A percentile compares a stretch with the other conserved stretches of the same genome.
These are phyloP conservation scores for Ptilodon capucinus DNA, from an alignment of 2,888 invertebrate species.

Conservation along the genomic window DNA sequence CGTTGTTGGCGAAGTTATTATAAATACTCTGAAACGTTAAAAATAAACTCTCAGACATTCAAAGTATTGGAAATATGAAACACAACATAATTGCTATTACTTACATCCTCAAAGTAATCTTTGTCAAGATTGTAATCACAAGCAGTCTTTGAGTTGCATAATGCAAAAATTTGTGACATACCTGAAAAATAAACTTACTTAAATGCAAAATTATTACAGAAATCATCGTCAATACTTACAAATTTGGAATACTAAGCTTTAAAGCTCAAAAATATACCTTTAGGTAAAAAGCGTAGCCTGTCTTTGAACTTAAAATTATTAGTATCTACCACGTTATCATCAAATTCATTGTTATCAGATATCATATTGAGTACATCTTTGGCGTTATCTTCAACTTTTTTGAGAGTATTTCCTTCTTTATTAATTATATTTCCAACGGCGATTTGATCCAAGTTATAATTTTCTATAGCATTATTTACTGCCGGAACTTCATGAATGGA, in stretches of 20 bases:
- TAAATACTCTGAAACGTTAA: slow-evolving; percentile 57
- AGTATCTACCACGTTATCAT: slow-evolving; percentile 3
- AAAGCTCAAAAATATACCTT: slow-evolving; percentile 67
- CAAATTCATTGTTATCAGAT: slow-evolving; percentile 11
- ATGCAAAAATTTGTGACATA: slow-evolving; percentile 79
- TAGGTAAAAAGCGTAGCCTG: slow-evolving; percentile 79
- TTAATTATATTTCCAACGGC: background rate
- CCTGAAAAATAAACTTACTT: slow-evolving; percentile 44
- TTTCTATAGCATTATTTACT: slow-evolving; percentile 4
- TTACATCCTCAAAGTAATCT: slow-evolving; percentile 65
- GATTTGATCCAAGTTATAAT: slow-evolving; percentile 1
- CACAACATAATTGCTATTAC: slow-evolving; percentile 10
- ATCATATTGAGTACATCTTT: slow-evolving; percentile 3
- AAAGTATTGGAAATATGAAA: background rate
- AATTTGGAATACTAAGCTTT: background rate
- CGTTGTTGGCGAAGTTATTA: slow-evolving; percentile 67
- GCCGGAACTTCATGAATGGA: background rate
- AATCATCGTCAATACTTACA: background rate
- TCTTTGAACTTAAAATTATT: slow-evolving; percentile 60
- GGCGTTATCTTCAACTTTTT: background rate
- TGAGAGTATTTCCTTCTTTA: background rate
- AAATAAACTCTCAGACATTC: background rate
- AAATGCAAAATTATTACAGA: background rate
- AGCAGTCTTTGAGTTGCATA: slow-evolving; percentile 43
- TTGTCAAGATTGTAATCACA: slow-evolving; percentile 37